These are phyloP conservation scores for Taurulus bubalis DNA, from an alignment of 2,113 vertebrate species.

Conservation along the genomic window DNA sequence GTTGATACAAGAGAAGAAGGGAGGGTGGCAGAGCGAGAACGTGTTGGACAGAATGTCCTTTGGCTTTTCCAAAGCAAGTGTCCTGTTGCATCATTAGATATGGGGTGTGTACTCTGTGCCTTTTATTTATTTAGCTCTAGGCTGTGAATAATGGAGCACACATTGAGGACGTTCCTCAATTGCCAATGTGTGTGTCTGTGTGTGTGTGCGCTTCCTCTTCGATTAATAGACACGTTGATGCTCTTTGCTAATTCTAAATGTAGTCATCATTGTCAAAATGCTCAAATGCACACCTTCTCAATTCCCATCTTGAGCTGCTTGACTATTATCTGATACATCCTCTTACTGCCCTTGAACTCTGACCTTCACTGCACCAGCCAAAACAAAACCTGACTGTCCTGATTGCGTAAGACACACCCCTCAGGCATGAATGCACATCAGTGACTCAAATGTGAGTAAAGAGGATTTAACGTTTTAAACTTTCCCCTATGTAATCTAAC, in stretches of 20 bases:
- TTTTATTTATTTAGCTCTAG: slow-evolving; percentile 58
- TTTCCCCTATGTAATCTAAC: slow-evolving; percentile 23
- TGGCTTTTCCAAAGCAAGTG: slow-evolving; percentile 44
- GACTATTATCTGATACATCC: slow-evolving; percentile 27
- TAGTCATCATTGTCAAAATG: slow-evolving; percentile 19
- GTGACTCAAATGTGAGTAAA: slow-evolving; percentile 37
- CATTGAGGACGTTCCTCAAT: background rate
- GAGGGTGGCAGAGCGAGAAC: slow-evolving; percentile 13
- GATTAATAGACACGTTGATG: slow-evolving; percentile 18
- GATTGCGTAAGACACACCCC: slow-evolving; percentile 55
- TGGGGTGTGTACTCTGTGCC: slow-evolving; percentile 45
- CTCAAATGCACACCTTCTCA: slow-evolving; percentile 29
- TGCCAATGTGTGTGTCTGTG: background rate
- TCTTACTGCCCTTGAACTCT: slow-evolving; percentile 52
- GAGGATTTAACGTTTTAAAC: slow-evolving; percentile 60
- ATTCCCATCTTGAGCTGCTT: slow-evolving; percentile 35
- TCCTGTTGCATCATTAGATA: slow-evolving; percentile 53
- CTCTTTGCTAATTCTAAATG: slow-evolving; percentile 51
- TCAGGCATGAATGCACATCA: slow-evolving; percentile 28
- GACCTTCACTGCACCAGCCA: slow-evolving; percentile 51
- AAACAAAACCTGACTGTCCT: slow-evolving; percentile 52
- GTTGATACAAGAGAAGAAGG: slow-evolving; percentile 12
- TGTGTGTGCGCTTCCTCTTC: background rate
- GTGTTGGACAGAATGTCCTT: slow-evolving; percentile 48
- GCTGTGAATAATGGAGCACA: slow-evolving; percentile 57